phyloP scores from a whole-genome alignment of 2,888 invertebrate species.

The Microctonus aethiopoides region DNA sequence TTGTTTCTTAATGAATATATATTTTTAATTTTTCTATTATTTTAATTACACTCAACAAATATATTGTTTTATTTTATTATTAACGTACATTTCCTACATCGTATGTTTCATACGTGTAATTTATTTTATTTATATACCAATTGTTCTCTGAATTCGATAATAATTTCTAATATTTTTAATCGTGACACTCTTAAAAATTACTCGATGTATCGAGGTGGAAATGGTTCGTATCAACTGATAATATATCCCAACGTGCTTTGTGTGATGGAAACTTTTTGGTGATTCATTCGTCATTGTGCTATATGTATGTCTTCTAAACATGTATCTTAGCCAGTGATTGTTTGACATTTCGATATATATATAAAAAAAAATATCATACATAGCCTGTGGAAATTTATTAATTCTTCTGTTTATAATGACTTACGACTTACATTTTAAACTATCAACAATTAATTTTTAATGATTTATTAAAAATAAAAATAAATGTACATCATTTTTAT shows the following conservation, averaged over 20 bases:
- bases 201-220: background rate
- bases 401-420: too few species aligned
- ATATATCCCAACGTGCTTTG: background rate
- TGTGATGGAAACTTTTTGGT: slow-evolving; percentile 53
- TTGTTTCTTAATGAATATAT: background rate
- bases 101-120: background rate
- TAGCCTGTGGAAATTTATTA: too few species aligned
- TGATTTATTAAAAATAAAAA: background rate
- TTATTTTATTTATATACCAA: background rate
- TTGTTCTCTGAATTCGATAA: background rate
- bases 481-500: too few species aligned
- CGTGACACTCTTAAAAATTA: background rate
- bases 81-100: background rate
- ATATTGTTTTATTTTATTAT: background rate
- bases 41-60: background rate
- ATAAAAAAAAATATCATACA: too few species aligned
- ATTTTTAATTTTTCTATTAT: background rate
- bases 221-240: background rate
- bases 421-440: too few species aligned
- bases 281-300: slow-evolving; percentile 44
- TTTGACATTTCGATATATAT: slow-evolving; percentile 39
- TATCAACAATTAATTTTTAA: background rate
- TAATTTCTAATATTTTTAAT: background rate
- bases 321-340: background rate
- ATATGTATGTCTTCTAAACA: background rate